Evolutionary conservation across 2,888 invertebrate species (phyloP), one percentile per base, ranked within the genome.

Genomic region (Rhamnusium bicolor): DNA sequence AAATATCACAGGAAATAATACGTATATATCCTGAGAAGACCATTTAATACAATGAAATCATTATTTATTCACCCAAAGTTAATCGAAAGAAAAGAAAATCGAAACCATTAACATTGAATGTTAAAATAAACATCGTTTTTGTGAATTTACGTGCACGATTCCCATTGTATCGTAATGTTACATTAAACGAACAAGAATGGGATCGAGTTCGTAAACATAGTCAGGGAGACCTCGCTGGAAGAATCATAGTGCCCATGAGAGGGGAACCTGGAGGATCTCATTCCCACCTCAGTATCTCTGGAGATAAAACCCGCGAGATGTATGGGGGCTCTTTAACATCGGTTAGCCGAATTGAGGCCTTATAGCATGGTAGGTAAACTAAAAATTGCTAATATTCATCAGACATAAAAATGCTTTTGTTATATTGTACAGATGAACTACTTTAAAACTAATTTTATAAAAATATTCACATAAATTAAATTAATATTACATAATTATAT

Each of bases 241-340:
- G 88, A 87, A 86, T 87, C 88, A 88, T 87, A 83, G 86, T 81
- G 86, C 88, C 88, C 87, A 80, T 81, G 88, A 87, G 87, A 86
- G 85, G 85, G 83, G 84, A 84, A 80, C 85, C 84, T 82, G 79
- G 84, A 83, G 82, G 84, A 84, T 84, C 83, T 85, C 86, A 84
- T 85, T 86, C 85, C 85, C 86, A 84, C 84, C 83, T 84, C 85
- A 79, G 80, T 82, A 85, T 85, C 85, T 85, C 86, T 79, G 75
- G 85, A 86, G 85, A 85, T 84, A 81, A 81, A 80, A 81, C 83
- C 82, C 79, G 83, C 80, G 83, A 86, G 87, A 86, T 86, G 85
- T 86, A 86, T 86, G 86, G 86, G 84, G 83, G 80, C 86, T 86
- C 86, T 86, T 87, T 87, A 87, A 85, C 86, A 87, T 86, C 86